Conservation (phyloP, 2,113 vertebrate species). For the Pachyramphus minor region DNA sequence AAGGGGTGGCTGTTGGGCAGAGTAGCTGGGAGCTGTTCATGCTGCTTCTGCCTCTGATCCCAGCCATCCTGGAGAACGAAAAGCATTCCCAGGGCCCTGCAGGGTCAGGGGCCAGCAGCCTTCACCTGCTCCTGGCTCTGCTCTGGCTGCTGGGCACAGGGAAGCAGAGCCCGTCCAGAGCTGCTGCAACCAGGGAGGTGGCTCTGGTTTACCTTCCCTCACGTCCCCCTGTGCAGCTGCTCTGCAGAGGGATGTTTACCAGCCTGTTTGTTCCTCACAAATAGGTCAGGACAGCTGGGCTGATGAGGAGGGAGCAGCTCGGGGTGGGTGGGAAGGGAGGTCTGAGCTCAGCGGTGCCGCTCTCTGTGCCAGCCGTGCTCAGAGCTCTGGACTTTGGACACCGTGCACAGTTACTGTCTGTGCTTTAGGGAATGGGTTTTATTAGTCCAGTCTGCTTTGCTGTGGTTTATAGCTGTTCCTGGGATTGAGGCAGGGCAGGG, state of each 20-base stretch:
- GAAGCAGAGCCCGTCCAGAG: not conserved
- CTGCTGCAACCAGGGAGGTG: rapidly evolving
- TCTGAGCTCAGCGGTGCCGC: not conserved
- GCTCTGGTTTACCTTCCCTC: not conserved
- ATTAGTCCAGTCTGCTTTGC: not conserved
- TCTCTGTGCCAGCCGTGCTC: rapidly evolving
- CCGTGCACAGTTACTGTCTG: not conserved
- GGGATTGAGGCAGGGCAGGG: not conserved
- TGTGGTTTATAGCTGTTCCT: not conserved
- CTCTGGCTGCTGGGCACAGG: not conserved
- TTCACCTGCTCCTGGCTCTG: too few species aligned
- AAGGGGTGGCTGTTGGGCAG: not conserved
- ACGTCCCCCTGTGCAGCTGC: not conserved
- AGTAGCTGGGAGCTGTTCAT: not conserved
- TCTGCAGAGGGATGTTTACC: not conserved
- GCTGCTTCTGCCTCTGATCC: not conserved
- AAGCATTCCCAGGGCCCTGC: not conserved
- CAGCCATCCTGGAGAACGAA: not conserved
- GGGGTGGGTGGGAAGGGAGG: not conserved
- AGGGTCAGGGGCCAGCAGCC: not conserved
- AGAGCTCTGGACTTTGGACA: not conserved
- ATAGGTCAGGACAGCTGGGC: not conserved
- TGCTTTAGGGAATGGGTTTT: rapidly evolving
- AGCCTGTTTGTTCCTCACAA: not conserved
- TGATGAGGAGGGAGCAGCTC: not conserved